These are phyloP conservation scores for Rhamphomyia laevipes DNA, from an alignment of 2,888 invertebrate species.

Conservation along the genomic window DNA sequence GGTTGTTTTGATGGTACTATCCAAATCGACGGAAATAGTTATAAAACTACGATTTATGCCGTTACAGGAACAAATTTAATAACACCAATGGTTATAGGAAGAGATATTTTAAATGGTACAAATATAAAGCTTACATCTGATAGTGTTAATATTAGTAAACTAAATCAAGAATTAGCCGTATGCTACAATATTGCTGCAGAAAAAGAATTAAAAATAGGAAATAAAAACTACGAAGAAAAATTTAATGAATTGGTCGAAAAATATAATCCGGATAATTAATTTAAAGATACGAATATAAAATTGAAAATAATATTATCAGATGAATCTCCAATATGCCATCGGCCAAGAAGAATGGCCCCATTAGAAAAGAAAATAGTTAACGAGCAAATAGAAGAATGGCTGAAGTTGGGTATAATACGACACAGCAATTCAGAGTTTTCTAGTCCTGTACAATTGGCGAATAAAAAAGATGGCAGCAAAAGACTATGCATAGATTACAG, in stretches of 20 bases:
- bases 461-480: neutral
- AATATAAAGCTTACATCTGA: neutral
- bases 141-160: neutral
- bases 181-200: neutral
- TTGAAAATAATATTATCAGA: neutral
- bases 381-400: neutral
- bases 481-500: neutral
- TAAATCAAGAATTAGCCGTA: neutral
- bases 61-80: neutral
- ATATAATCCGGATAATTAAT: neutral
- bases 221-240: neutral
- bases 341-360: neutral
- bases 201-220: neutral
- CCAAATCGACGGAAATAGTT: too few relatives aligned
- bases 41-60: neutral
- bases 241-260: neutral
- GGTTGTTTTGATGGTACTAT: neutral
- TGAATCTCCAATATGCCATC: neutral
- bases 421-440: neutral
- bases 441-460: neutral
- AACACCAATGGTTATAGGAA: neutral
- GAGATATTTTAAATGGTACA: neutral
- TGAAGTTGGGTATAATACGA: neutral
- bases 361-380: neutral
- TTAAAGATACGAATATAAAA: neutral